These are phyloP conservation scores for Cephalotes varians DNA, from an alignment of 2,888 invertebrate genomes.

Conservation along the genomic window DNA sequence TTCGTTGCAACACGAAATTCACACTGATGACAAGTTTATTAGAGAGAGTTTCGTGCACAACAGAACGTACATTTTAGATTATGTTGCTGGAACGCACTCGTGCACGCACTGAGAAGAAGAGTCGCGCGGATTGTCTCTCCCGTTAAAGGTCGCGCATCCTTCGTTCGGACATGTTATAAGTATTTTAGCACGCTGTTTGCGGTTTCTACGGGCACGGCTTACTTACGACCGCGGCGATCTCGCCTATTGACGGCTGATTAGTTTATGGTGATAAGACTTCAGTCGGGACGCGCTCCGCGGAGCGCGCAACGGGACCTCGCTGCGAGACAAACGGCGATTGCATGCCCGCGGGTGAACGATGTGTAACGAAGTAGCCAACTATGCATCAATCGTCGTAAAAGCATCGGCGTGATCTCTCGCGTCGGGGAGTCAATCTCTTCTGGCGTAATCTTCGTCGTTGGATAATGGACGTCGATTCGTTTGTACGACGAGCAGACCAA, in stretches of 20 bases:
- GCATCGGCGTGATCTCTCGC: slow-evolving; percentile 61
- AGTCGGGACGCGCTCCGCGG: slow-evolving; percentile 47
- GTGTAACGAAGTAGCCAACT: slow-evolving; percentile 74
- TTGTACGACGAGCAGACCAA: slow-evolving; percentile 24
- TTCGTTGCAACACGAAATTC: slow-evolving; percentile 72
- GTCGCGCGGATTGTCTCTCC: slow-evolving; percentile 57
- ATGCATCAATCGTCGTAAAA: slow-evolving; percentile 70
- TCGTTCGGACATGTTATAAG: slow-evolving; percentile 43
- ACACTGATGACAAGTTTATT: slow-evolving; percentile 80
- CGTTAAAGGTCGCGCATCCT: slow-evolving; percentile 64
- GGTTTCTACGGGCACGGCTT: slow-evolving; percentile 56
- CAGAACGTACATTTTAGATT: slow-evolving; percentile 64
- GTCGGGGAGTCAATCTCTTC: slow-evolving; percentile 54
- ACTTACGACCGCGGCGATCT: slow-evolving; percentile 62
- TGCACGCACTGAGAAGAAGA: slow-evolving; percentile 34
- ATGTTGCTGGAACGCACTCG: slow-evolving; percentile 45
- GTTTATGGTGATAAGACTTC: slow-evolving; percentile 77
- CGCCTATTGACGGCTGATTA: slow-evolving; percentile 72
- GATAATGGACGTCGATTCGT: slow-evolving; percentile 50
- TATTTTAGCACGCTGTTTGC: slow-evolving; percentile 45
- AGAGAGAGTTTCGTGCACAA: slow-evolving; percentile 67
- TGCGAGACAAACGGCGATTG: slow-evolving; percentile 48
- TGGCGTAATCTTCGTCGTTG: slow-evolving; percentile 53
- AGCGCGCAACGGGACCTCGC: slow-evolving; percentile 62
- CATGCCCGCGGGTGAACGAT: slow-evolving; percentile 60